A percentile compares a stretch with the other conserved stretches of the same genome.
phyloP scores from a whole-genome alignment of 2,797 vertebrate genomes.

The Phyllotis vaccarum region DNA sequence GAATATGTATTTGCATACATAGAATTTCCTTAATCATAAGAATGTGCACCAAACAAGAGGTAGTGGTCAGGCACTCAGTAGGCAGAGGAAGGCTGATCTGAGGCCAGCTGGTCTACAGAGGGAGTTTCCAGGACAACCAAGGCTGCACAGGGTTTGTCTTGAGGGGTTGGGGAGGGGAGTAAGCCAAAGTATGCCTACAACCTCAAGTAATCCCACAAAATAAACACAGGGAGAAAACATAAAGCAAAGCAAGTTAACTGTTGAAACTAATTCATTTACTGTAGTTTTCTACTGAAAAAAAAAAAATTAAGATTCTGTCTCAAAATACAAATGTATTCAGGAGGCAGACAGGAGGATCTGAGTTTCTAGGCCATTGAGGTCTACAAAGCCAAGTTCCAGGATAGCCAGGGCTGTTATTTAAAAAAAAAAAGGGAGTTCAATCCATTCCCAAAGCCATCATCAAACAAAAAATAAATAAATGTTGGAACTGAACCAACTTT shows the following conservation, averaged over 20 bases:
- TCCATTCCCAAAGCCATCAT: background rate
- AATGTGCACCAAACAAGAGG: background rate
- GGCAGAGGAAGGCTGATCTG: background rate
- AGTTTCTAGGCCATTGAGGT: background rate
- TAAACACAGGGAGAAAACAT: constrained; percentile 5
- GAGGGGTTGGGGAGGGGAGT: too few relatives aligned
- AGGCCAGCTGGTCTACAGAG: background rate
- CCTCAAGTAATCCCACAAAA: constrained; percentile 46
- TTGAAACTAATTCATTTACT: constrained; percentile 36
- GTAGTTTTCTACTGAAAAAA: constrained; percentile 6
- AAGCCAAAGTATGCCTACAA: background rate
- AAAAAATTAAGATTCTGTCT: background rate
- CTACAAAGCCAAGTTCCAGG: background rate
- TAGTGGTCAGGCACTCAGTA: background rate
- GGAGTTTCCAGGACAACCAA: background rate
- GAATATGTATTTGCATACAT: background rate
- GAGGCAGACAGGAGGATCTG: background rate
- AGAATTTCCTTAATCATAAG: background rate
- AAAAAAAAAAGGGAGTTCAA: background rate
- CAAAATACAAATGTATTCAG: background rate
- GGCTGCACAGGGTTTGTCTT: background rate
- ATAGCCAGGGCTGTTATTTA: background rate
- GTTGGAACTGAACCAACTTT: background rate
- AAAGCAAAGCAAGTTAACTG: background rate
- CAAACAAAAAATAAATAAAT: background rate